Conservation (phyloP, 2,113 vertebrate species). For the rabbit (Oryctolagus cuniculus) region DNA sequence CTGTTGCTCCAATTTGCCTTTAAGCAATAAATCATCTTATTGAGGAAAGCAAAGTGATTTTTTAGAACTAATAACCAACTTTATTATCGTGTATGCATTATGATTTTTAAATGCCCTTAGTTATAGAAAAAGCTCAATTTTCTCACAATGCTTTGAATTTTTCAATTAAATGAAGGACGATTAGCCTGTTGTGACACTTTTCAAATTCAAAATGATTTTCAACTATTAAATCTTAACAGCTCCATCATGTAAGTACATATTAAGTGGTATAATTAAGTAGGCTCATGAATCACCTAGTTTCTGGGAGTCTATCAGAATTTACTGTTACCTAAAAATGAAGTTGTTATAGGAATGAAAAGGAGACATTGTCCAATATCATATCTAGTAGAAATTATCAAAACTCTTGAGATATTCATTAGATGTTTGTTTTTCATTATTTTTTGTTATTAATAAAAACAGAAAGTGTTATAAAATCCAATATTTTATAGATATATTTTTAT, state of each 20-base stretch:
- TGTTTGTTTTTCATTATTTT: not conserved
- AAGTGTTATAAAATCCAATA: not conserved
- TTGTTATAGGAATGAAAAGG: not conserved
- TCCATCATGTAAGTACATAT: conserved; percentile 30
- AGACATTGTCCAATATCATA: not conserved
- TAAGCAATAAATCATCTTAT: conserved; percentile 1
- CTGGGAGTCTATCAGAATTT: not conserved
- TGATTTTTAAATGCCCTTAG: conserved; percentile 6
- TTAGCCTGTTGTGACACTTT: conserved; percentile 48
- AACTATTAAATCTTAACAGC: conserved; percentile 47
- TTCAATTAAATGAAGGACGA: conserved; percentile 66
- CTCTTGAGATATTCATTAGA: not conserved
- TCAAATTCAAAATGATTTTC: conserved; percentile 63
- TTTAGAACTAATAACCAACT: not conserved
- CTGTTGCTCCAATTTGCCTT: conserved; percentile 24
- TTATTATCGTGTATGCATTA: not conserved
- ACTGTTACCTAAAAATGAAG: not conserved
- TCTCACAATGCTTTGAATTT: conserved; percentile 44
- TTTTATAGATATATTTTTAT: conserved; percentile 17
- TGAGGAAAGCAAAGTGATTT: not conserved
- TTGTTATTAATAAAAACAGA: not conserved
- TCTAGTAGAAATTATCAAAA: not conserved
- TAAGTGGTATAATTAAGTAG: conserved; percentile 24
- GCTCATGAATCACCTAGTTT: not conserved
- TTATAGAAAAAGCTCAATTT: conserved; percentile 56